A percentile compares a stretch with the other conserved stretches of the same genome.
Conservation (phyloP, 2,113 vertebrate genomes). For the Hydropotes inermis region DNA sequence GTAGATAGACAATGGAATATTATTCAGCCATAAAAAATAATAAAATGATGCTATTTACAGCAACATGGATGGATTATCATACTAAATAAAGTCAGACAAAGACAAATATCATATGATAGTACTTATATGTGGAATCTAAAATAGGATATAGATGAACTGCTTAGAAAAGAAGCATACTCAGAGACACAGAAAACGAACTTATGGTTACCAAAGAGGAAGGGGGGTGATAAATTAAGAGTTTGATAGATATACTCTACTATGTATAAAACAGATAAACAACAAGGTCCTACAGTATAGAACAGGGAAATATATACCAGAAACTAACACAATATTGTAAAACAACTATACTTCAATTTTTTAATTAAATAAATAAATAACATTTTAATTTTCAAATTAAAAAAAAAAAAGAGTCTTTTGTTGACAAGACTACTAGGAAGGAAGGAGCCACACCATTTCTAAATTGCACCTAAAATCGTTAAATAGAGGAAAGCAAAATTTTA, state of each 20-base stretch:
- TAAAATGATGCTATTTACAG: background rate
- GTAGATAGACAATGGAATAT: background rate
- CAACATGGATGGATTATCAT: background rate
- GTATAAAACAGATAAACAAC: background rate
- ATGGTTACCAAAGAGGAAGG: background rate
- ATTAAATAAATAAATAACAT: background rate
- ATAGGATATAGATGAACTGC: background rate
- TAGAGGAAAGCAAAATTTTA: background rate
- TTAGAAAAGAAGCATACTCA: background rate
- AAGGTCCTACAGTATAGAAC: rapidly evolving
- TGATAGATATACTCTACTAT: background rate
- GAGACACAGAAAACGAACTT: background rate
- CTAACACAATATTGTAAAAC: background rate
- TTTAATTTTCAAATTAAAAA: background rate
- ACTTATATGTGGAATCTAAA: background rate
- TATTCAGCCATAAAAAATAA: background rate
- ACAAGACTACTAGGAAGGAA: background rate
- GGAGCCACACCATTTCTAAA: background rate
- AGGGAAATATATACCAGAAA: background rate
- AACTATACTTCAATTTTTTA: background rate
- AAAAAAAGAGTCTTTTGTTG: background rate
- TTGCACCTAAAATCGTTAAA: background rate
- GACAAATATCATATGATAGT: background rate
- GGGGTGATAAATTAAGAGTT: background rate
- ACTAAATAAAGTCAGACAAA: background rate